phyloP scores from a whole-genome alignment of 2,888 invertebrate species.

The Agrotis ipsilon region DNA sequence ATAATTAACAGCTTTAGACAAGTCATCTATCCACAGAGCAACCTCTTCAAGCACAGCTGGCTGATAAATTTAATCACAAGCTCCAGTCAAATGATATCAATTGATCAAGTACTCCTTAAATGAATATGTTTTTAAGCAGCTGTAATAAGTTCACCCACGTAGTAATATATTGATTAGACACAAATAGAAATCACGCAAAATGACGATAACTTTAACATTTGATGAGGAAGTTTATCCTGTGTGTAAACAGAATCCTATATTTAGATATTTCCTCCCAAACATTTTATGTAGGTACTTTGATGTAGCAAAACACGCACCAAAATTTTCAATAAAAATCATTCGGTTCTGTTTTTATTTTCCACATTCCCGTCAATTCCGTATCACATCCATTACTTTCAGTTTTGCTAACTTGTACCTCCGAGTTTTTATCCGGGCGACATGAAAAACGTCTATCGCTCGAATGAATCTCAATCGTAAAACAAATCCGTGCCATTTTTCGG shows the following conservation, averaged over 20 bases:
- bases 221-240: neutral
- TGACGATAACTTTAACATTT: neutral
- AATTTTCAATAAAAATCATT: conserved; percentile 39
- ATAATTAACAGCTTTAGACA: too few relatives aligned
- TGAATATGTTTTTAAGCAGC: too few relatives aligned
- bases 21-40: too few relatives aligned
- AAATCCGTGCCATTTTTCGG: conserved; percentile 66
- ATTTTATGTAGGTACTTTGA: neutral
- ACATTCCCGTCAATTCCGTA: conserved; percentile 53
- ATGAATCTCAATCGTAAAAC: conserved; percentile 68
- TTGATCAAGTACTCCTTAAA: too few relatives aligned
- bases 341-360: conserved; percentile 40
- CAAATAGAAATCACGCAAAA: neutral
- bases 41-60: too few relatives aligned
- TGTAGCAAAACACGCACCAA: neutral
- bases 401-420: conserved; percentile 62
- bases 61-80: too few relatives aligned
- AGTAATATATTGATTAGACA: neutral
- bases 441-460: conserved; percentile 69
- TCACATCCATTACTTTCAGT: conserved; percentile 67
- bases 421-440: conserved; percentile 63
- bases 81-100: too few relatives aligned
- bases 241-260: neutral
- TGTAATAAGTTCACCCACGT: neutral
- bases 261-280: neutral